A percentile compares a stretch with the other conserved stretches of the same genome.
Conservation (phyloP, 1,140 invertebrate genomes). For the Parapsyche elsis region DNA sequence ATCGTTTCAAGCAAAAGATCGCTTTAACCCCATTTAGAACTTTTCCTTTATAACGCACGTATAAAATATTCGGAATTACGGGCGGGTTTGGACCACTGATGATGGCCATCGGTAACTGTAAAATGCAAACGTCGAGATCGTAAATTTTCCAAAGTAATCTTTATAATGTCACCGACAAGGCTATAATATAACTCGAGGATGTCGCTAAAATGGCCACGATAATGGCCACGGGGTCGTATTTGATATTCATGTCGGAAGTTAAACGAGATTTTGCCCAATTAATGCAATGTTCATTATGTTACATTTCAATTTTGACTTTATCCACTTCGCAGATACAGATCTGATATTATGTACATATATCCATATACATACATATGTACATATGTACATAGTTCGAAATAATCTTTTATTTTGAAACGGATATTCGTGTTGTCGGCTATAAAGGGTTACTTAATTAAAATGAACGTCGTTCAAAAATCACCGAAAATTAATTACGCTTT, state of each 20-base stretch:
- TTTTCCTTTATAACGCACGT: too few species aligned
- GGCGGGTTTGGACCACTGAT: too few species aligned
- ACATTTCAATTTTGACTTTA: conserved; percentile 4
- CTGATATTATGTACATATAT: not conserved
- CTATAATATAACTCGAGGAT: not conserved
- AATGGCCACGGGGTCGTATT: not conserved
- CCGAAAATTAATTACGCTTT: not conserved
- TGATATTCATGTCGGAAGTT: not conserved
- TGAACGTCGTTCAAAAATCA: too few species aligned
- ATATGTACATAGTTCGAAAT: not conserved
- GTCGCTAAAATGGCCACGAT: conserved; percentile 1
- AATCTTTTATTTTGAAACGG: too few species aligned
- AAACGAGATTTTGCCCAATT: conserved; percentile 8
- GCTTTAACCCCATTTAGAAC: too few species aligned
- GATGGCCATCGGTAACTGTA: not conserved
- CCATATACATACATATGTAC: not conserved
- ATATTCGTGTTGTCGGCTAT: too few species aligned
- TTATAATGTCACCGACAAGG: conserved; percentile 14
- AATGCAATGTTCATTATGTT: conserved; percentile 12
- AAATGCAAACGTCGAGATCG: not conserved
- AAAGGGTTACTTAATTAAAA: too few species aligned
- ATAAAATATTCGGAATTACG: too few species aligned
- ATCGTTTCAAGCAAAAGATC: too few species aligned
- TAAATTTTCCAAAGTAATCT: conserved; percentile 25
- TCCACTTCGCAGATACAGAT: not conserved